Conservation (phyloP, 2,797 vertebrate species). For the Hipposideros larvatus region DNA sequence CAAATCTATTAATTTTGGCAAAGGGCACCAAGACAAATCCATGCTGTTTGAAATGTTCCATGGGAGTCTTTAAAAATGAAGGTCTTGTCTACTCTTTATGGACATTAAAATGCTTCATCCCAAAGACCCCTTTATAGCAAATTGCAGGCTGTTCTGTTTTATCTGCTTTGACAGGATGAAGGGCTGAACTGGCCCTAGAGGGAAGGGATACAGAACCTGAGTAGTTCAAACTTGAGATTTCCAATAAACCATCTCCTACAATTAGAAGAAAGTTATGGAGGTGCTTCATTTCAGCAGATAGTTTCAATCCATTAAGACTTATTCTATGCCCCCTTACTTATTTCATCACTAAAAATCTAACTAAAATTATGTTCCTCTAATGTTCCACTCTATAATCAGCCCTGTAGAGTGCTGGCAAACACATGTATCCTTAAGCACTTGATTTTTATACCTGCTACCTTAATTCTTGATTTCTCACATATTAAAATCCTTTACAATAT, state of each 20-base stretch:
- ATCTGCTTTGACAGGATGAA: constrained; percentile 82
- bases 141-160: constrained; percentile 76
- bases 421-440: not conserved
- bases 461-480: constrained; percentile 27
- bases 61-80: constrained; percentile 84
- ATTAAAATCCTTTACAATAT: not conserved
- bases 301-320: constrained; percentile 65
- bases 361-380: constrained; percentile 4
- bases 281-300: constrained; percentile 59
- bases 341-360: constrained; percentile 45
- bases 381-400: not conserved
- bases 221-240: constrained; percentile 76
- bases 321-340: constrained; percentile 29
- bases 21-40: constrained; percentile 78
- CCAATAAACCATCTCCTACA: constrained; percentile 78
- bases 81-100: constrained; percentile 78
- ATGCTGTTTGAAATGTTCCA: constrained; percentile 79
- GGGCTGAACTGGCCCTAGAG: constrained; percentile 80
- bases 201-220: constrained; percentile 68
- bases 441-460: constrained; percentile 3
- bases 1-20: constrained; percentile 82
- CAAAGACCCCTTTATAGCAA: constrained; percentile 79
- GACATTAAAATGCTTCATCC: constrained; percentile 83
- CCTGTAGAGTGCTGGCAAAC: not conserved
- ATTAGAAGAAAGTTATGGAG: constrained; percentile 67